A percentile compares a stretch with the other conserved stretches of the same genome.
Evolutionary conservation across 2,113 vertebrate genomes (phyloP).

Genomic region (Lutjanus erythropterus): DNA sequence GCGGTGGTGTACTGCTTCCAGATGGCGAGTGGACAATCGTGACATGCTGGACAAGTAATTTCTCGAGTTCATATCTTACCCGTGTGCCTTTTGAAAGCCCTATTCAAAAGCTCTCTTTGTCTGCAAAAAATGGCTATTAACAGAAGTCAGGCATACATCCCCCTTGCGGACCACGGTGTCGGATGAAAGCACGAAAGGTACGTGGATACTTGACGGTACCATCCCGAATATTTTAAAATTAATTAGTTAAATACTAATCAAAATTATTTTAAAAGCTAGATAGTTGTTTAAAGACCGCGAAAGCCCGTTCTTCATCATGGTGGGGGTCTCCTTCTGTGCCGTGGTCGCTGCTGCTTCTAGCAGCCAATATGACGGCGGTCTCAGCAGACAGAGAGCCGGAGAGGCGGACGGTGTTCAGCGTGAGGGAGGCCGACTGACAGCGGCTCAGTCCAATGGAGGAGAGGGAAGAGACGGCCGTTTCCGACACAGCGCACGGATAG

Average conservation of each 20-base stretch:
- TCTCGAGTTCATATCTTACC: conserved; percentile 73
- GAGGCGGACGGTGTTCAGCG: conserved; percentile 67
- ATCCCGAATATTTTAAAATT: conserved; percentile 68
- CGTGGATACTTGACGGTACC: conserved; percentile 61
- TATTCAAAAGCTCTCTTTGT: conserved; percentile 86
- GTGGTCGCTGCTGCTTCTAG: conserved; percentile 75
- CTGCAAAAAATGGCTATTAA: conserved; percentile 85
- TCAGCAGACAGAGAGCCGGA: conserved; percentile 69
- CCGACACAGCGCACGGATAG: conserved; percentile 65
- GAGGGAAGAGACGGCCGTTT: conserved; percentile 52
- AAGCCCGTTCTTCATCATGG: conserved; percentile 64
- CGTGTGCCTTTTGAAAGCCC: conserved; percentile 66
- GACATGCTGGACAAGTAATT: neutral
- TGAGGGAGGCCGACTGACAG: conserved; percentile 73
- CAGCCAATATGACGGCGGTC: conserved; percentile 82
- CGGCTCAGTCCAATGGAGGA: conserved; percentile 71
- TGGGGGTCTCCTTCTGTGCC: conserved; percentile 66
- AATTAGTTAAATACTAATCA: conserved; percentile 9
- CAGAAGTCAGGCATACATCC: conserved; percentile 82
- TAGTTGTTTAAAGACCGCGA: conserved; percentile 19
- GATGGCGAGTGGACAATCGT: neutral
- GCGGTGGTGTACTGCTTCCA: neutral
- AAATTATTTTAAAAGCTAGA: conserved; percentile 27
- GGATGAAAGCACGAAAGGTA: conserved; percentile 65
- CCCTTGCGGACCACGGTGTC: conserved; percentile 75